phyloP scores from a whole-genome alignment of 2,888 invertebrate genomes.

The Sinelater perroti region DNA sequence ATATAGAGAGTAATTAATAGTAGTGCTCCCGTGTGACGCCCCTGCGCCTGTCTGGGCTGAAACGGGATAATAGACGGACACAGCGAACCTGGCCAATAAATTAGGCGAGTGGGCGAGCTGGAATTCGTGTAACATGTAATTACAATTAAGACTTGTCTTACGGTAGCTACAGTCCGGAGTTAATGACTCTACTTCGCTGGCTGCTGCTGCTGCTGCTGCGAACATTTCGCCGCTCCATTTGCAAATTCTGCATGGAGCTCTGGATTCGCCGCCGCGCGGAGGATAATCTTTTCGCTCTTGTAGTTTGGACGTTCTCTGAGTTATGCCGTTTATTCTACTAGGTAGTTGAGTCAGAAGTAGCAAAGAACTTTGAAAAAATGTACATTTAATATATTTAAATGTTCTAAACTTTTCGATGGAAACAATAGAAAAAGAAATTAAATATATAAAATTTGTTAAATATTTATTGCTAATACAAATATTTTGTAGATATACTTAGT shows the following conservation, averaged over 20 bases:
- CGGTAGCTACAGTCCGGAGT: slow-evolving; percentile 46
- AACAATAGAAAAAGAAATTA: too few relatives aligned
- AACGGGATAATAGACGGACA: slow-evolving; percentile 48
- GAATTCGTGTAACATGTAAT: slow-evolving; percentile 55
- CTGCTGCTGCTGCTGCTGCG: slow-evolving; percentile 33
- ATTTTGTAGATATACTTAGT: too few relatives aligned
- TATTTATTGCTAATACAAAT: too few relatives aligned
- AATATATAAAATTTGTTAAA: too few relatives aligned
- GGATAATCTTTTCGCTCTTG: too few relatives aligned
- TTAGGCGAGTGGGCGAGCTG: slow-evolving; percentile 54
- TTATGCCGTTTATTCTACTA: too few relatives aligned
- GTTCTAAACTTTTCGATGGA: too few relatives aligned
- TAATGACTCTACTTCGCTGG: slow-evolving; percentile 39
- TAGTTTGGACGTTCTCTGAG: too few relatives aligned
- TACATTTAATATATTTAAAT: too few relatives aligned
- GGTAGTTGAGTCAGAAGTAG: too few relatives aligned
- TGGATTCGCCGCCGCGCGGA: background rate
- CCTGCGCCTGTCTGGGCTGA: slow-evolving; percentile 41
- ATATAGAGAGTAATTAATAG: slow-evolving; percentile 47
- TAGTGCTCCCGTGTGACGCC: slow-evolving; percentile 46
- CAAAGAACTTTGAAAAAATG: too few relatives aligned
- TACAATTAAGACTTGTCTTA: slow-evolving; percentile 55
- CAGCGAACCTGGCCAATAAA: slow-evolving; percentile 50
- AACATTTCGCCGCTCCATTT: slow-evolving; percentile 25
- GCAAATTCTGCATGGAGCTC: slow-evolving; percentile 11